phyloP scores from a whole-genome alignment of 2,113 vertebrate genomes.

The Scomber japonicus region DNA sequence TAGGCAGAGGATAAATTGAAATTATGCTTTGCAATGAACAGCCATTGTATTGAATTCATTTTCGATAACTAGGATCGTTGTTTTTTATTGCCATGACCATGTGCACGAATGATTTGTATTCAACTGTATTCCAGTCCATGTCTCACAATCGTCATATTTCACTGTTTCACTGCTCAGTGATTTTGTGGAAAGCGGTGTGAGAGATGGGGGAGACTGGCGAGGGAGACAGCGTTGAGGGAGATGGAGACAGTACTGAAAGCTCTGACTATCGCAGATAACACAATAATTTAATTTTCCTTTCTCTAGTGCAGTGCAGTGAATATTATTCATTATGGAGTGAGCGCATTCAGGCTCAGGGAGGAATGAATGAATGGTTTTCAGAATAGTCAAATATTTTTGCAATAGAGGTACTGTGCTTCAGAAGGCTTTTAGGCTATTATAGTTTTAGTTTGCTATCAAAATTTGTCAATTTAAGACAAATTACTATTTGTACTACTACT shows the following conservation, averaged over 20 bases:
- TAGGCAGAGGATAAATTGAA: background rate
- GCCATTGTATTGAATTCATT: background rate
- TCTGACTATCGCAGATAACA: constrained; percentile 68
- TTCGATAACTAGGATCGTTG: background rate
- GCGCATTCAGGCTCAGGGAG: constrained; percentile 22
- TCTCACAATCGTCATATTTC: constrained; percentile 20
- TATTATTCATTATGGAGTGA: constrained; percentile 68
- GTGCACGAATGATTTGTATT: background rate
- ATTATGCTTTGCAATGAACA: background rate
- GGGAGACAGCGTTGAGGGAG: constrained; percentile 37
- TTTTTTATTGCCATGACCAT: background rate
- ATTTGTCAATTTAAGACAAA: too few relatives aligned
- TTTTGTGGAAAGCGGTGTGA: constrained; percentile 10
- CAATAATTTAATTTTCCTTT: constrained; percentile 74
- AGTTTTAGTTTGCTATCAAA: too few relatives aligned
- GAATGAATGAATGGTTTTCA: constrained; percentile 39
- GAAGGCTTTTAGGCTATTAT: too few relatives aligned
- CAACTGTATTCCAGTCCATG: background rate
- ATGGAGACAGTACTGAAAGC: constrained; percentile 56
- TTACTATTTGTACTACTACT: too few relatives aligned
- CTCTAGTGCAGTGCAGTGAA: constrained; percentile 61
- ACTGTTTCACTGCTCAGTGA: background rate
- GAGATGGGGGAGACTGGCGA: constrained; percentile 25
- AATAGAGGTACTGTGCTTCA: background rate
- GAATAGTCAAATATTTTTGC: constrained; percentile 33